Evolutionary conservation across 2,797 vertebrate genomes (phyloP), one percentile per base, ranked within the genome.

Genomic region (Novumbra hubbsi): DNA sequence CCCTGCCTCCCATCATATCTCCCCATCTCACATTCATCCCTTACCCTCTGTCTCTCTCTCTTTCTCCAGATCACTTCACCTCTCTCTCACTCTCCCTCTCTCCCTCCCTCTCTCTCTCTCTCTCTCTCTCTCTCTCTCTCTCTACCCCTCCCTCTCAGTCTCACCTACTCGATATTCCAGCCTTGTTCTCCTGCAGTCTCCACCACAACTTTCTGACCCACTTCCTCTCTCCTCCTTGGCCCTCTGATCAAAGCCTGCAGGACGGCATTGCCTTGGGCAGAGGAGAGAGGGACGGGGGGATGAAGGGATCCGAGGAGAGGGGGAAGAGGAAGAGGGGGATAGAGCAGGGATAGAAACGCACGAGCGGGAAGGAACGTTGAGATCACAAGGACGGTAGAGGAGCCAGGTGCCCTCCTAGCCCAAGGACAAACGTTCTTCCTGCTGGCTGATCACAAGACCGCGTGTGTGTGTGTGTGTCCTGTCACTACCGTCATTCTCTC

Each of bases 141-240:
- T 74, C 67, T 68, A 78, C 88, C 86, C 86, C 85, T 89, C 84
- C 85, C 85, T 48, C 68, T 73, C 85, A 79, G 78, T 85, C 86
- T 88, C 85, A 88, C 91, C 93, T 94, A 93, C 92, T 94, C 93
- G 92, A 94, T 94, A 94, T 94, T 94, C 93, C 93, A 92, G 88
- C 91, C 93, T 93, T 94, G 93, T 94, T 92, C 93, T 91, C 88
- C 91, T 94, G 93, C 93, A 93, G 93, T 93, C 93, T 94, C 91
- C 90, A 91, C 89, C 91, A 92, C 91, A 93, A 94, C 92, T 94
- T 94, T 94, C 90, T 92, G 93, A 94, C 92, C 93, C 92, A 94
- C 91, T 94, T 93, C 92, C 92, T 89, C 91, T 93, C 92, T 91
- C 92, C 91, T 92, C 91, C 88, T 90, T 89, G 91, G 92, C 91